These are phyloP conservation scores for Aphodius sticticus DNA, from an alignment of 2,888 invertebrate genomes.

Conservation along the genomic window DNA sequence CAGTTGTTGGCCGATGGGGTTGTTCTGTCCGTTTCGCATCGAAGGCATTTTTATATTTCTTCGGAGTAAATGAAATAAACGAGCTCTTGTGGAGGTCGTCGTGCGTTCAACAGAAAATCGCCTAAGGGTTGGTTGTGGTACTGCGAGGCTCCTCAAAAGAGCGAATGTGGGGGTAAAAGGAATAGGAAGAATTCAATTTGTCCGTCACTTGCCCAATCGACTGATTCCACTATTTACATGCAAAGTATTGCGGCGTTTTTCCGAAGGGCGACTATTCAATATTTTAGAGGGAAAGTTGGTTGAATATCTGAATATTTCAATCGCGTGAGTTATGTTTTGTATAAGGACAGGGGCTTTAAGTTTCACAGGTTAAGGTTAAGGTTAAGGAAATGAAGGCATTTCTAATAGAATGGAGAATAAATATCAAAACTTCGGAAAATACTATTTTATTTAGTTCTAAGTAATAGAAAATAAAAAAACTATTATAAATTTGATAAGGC, in stretches of 20 bases:
- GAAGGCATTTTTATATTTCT: constrained; percentile 23
- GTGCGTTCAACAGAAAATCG: constrained; percentile 11
- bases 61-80: constrained; percentile 20
- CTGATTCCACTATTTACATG: constrained; percentile 23
- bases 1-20: not conserved
- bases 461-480: too few relatives aligned
- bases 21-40: not conserved
- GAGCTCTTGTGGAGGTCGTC: constrained; percentile 18
- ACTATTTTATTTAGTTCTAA: too few relatives aligned
- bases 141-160: not conserved
- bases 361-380: too few relatives aligned
- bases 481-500: too few relatives aligned
- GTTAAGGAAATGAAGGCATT: too few relatives aligned
- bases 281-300: not conserved
- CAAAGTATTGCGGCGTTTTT: constrained; percentile 14
- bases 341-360: too few relatives aligned
- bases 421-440: too few relatives aligned
- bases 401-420: too few relatives aligned
- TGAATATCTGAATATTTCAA: not conserved
- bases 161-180: constrained; percentile 14
- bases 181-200: constrained; percentile 20
- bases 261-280: not conserved
- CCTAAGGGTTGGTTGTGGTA: not conserved
- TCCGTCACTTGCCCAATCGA: constrained; percentile 14
- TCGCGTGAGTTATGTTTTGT: too few relatives aligned